These are phyloP conservation scores for Panopea generosa DNA, from an alignment of 2,888 invertebrate genomes.

Conservation along the genomic window DNA sequence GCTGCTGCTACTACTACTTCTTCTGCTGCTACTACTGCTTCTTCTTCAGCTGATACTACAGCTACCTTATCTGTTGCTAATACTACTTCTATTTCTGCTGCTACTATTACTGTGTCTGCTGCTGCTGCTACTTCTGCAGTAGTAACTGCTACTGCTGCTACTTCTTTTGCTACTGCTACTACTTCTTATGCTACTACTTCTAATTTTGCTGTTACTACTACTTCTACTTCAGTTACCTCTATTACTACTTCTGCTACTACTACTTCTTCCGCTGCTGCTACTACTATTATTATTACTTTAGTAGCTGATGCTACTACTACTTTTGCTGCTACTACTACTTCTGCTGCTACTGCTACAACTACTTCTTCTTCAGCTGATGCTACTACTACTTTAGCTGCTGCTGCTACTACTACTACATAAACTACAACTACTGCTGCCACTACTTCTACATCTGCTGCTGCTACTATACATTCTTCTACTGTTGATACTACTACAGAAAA, in stretches of 20 bases:
- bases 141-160: conserved; percentile 1
- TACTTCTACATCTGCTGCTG: too few species aligned
- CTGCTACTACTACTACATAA: conserved; percentile 2
- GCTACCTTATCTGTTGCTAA: too few species aligned
- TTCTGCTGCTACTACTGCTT: background rate
- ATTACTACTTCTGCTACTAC: conserved; percentile 9
- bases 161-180: conserved; percentile 2
- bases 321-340: conserved; percentile 9
- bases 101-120: background rate
- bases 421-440: too few species aligned
- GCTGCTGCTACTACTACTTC: conserved; percentile 9
- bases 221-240: background rate
- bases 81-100: background rate
- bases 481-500: too few species aligned
- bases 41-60: background rate
- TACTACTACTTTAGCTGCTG: conserved; percentile 3
- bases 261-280: conserved; percentile 7
- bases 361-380: conserved; percentile 4
- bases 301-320: conserved; percentile 1
- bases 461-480: too few species aligned
- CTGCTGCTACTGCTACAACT: background rate
- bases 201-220: conserved; percentile 7
- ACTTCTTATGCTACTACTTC: conserved; percentile 9
- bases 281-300: conserved; percentile 4
- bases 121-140: background rate